Base-by-base conservation (phyloP, 2,113 vertebrate species). In the Madoqua kirkii region DNA sequence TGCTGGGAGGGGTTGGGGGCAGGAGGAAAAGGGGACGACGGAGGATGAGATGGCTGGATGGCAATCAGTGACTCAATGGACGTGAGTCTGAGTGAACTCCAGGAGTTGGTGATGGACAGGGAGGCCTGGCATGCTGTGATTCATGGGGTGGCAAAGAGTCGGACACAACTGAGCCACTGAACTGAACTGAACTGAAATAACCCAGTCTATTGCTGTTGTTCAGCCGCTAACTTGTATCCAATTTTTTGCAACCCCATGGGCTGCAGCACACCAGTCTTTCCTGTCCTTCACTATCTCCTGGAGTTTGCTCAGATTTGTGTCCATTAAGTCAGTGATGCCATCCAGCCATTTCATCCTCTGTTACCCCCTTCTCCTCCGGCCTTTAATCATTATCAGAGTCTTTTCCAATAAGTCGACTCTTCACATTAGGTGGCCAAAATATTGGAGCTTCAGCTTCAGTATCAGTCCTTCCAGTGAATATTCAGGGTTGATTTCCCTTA, bases 281-380 rank as follows among this genome's bases (percentile, higher is more conserved):
- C 36, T 40, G 36, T 74, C 36, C 36, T 40, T 74, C 21, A 6
- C 36, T 25, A 13, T 40, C 21, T 23, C 36, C 36, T 0, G 0
- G 11, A 74, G 67, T 74, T 40, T 40, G 67, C 19, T 40, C 67
- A 74, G 21, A 12, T 74, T 40, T 23, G 3, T 74, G 36, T 40
- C 36, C 0, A 0, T 40, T 40, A 9, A 67, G 33, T 71, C 64
- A 71, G 10, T 36, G n/a, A 71, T 71, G 17, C 17, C 36, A 74
- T 40, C 21, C 67, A 40, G 23, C 11, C 67, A 74, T 74, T 21
- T 74, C 36, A 25, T 40, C 36, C 36, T 74, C 21, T 40, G 36
- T 25, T 21, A 74, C 9, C 9, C 67, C 0, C 36, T 74, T 74
- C 21, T 74, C 36, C 67, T 74, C 67, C 5, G 0, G 36, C 67